Base-by-base conservation (phyloP, 2,888 invertebrate species). In the Eupithecia vulgata region DNA sequence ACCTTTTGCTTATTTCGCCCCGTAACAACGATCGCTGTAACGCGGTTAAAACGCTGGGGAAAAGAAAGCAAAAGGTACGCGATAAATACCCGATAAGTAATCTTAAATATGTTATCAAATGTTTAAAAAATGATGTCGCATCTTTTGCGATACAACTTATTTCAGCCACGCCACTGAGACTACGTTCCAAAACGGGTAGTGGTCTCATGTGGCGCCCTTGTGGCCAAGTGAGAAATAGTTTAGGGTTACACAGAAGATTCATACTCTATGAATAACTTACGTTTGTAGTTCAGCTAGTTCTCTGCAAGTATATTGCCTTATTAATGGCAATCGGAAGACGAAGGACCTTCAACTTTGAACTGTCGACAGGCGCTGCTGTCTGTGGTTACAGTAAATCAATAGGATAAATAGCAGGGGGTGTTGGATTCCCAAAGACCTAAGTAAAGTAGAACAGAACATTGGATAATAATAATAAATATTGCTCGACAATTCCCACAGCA, bases 201-300 rank as follows among this genome's bases (percentile, higher is more conserved):
- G 57, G 25, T 34, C 15, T 34, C 34, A 61, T 17, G 61, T 61
- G 10, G 17, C 17, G 17, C 17, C 34, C 17, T 17, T 61, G 8
- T 37, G 62, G n/a, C 62, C 62, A n/a, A 35, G 37, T 35, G 62
- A 42, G 61, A 62, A 74, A 69, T 61, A 69, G 74, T 71, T 67
- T 45, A 35, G 62, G 71, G 62, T 57, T n/a, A 15, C 3, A 35
- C 52, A 3, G 25, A 68, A 71, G 59, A 68, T n/a, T n/a, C n/a
- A n/a, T 74, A 7, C 40, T n/a, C 34, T 48, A 71, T 71, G 71
- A 74, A 74, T 68, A 74, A 68, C 61, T 71, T 61, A 68, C 61
- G 45, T 35, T 59, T 67, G 52, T 64, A 37, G 71, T 42, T 59
- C n/a, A 61, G 45, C 45, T 71, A 61, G 34, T 74, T 74, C 70